Evolutionary conservation across 2,113 vertebrate genomes (phyloP).

Genomic region (Sceloporus undulatus): DNA sequence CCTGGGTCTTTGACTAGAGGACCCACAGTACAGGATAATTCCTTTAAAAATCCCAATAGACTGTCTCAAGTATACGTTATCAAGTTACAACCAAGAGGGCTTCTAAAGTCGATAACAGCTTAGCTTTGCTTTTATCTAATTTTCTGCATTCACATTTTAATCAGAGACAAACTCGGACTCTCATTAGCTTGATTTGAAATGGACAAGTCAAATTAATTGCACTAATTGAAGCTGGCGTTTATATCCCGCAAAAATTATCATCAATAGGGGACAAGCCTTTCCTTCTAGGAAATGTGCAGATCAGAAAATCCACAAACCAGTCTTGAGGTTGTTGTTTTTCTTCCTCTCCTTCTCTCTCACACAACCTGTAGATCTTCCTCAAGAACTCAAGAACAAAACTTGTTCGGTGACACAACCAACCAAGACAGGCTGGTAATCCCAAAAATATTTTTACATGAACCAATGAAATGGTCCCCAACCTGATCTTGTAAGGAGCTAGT

Average conservation of each 20-base stretch:
- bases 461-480: background rate
- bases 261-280: background rate
- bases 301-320: background rate
- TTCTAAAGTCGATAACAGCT: conserved; percentile 12
- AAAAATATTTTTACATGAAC: too few relatives aligned
- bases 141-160: conserved; percentile 21
- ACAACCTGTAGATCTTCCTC: background rate
- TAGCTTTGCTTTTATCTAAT: conserved; percentile 15
- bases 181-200: conserved; percentile 46
- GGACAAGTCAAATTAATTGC: conserved; percentile 44
- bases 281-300: background rate
- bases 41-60: background rate
- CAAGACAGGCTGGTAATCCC: background rate
- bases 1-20: too few relatives aligned
- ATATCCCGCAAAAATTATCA: background rate
- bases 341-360: too few relatives aligned
- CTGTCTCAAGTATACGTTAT: background rate
- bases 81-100: background rate
- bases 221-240: conserved; percentile 32
- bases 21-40: background rate
- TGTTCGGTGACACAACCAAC: background rate
- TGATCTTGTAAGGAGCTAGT: too few relatives aligned
- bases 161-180: conserved; percentile 22
- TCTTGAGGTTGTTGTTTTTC: too few relatives aligned
- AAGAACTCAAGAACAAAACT: background rate